A percentile compares a stretch with the other conserved stretches of the same genome.
Evolutionary conservation across 2,113 vertebrate species (phyloP).

Genomic region (Caretta caretta): DNA sequence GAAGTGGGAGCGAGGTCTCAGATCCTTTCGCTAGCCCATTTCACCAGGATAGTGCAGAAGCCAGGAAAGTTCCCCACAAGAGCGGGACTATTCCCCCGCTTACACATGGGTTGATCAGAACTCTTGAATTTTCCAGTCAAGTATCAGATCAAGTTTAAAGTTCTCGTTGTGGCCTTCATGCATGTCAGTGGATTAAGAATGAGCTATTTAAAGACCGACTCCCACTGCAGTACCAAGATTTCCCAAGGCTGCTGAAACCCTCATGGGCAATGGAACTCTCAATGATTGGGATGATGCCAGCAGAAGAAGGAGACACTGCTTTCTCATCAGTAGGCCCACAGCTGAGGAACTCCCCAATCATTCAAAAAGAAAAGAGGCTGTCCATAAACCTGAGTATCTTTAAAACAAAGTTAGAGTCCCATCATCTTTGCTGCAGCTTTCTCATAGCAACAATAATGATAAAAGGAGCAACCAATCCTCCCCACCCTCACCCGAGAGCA

Average conservation of each 20-base stretch:
- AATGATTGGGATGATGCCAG: not conserved
- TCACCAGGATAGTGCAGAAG: no score
- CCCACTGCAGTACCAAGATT: not conserved
- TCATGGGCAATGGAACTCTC: not conserved
- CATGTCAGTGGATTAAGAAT: not conserved
- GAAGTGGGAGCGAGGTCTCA: no score
- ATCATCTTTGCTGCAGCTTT: not conserved
- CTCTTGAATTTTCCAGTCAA: not conserved
- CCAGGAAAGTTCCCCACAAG: no score
- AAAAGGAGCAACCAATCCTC: not conserved
- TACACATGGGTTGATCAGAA: not conserved
- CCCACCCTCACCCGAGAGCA: not conserved
- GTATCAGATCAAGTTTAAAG: not conserved
- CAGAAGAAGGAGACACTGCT: not conserved
- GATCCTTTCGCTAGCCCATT: no score
- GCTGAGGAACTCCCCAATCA: not conserved
- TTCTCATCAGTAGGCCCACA: not conserved
- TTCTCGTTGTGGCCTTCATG: not conserved
- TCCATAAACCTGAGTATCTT: not conserved
- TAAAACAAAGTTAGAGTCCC: not conserved
- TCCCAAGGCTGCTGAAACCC: not conserved
- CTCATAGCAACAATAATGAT: not conserved
- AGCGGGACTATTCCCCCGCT: no score
- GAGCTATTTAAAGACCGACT: not conserved
- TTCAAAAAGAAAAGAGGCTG: not conserved